Base-by-base conservation (phyloP, 2,888 invertebrate genomes). In the Galerucella pusilla region DNA sequence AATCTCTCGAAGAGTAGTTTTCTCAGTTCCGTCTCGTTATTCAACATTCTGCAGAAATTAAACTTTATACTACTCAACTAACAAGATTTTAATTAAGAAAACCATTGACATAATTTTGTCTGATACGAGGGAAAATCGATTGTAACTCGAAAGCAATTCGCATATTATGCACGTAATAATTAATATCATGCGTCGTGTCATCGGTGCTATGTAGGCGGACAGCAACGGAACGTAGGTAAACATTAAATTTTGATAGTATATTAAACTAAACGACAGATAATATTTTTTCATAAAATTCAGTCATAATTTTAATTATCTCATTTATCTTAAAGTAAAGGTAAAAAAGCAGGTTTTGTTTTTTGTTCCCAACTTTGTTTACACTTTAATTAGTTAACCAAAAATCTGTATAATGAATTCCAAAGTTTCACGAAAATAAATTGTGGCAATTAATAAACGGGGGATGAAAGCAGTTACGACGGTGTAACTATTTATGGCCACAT, bases 291-390 rank as follows among this genome's bases (percentile, higher is more conserved):
- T 49, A 61, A 16, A 7, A 35, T 20, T 20, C 12, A 16, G 49
- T 63, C 71, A 63, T 64, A 64, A 64, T 12, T 71, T 71, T 65
- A 46, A 65, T 71, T 14, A 59, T 54, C 45, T 57, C 64, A 65
- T 65, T 20, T 65, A 60, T 71, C 57, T 49, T 49, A 16, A 57
- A 35, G 52, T 65, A 52, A 66, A 72, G 66, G 67, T 67, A 66
- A 72, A 72, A 69, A 72, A 71, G 59, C 45, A 16, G 49, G 66
- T 67, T 72, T 60, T 49, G 66, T 52, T 52, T n/a, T 52, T n/a
- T 42, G 49, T 64, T 59, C 66, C 28, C 49, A 72, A 88, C 91
- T 78, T 80, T 79, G 74, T 64, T 68, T 57, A 71, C 68, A 63
- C 71, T 75, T 68, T 63, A 75, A 68, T 73, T 73, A 63, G 63